Conservation (phyloP, 2,888 invertebrate species). For the Eupsilia transversa region DNA sequence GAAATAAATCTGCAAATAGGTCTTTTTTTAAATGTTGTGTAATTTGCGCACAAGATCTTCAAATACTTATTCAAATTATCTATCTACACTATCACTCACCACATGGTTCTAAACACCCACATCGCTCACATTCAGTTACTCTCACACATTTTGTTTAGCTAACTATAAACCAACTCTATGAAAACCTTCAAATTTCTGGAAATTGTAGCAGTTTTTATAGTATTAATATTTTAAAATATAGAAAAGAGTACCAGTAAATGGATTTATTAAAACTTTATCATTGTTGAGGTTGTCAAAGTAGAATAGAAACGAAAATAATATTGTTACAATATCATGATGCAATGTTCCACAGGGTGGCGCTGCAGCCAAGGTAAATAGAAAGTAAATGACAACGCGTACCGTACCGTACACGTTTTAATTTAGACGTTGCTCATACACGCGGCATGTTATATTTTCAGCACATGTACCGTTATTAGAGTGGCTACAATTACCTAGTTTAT, state of each 20-base stretch:
- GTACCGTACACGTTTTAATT: conserved; percentile 73
- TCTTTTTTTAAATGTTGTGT: conserved; percentile 22
- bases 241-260: conserved; percentile 21
- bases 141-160: conserved; percentile 23
- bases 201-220: conserved; percentile 29
- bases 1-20: conserved; percentile 61
- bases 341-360: conserved; percentile 87
- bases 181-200: conserved; percentile 24
- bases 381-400: conserved; percentile 69
- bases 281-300: conserved; percentile 37
- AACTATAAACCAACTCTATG: conserved; percentile 24
- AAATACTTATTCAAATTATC: conserved; percentile 7
- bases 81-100: conserved; percentile 13
- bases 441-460: conserved; percentile 82
- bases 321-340: conserved; percentile 75
- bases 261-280: neutral
- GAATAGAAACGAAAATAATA: conserved; percentile 60
- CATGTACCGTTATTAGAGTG: conserved; percentile 77
- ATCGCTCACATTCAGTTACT: conserved; percentile 28
- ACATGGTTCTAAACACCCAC: conserved; percentile 10
- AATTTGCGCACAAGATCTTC: conserved; percentile 52
- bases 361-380: conserved; percentile 87
- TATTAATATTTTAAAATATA: neutral
- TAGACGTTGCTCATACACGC: conserved; percentile 76
- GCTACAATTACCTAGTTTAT: conserved; percentile 68